phyloP scores from a whole-genome alignment of 2,888 invertebrate genomes.

The Bibio marci region DNA sequence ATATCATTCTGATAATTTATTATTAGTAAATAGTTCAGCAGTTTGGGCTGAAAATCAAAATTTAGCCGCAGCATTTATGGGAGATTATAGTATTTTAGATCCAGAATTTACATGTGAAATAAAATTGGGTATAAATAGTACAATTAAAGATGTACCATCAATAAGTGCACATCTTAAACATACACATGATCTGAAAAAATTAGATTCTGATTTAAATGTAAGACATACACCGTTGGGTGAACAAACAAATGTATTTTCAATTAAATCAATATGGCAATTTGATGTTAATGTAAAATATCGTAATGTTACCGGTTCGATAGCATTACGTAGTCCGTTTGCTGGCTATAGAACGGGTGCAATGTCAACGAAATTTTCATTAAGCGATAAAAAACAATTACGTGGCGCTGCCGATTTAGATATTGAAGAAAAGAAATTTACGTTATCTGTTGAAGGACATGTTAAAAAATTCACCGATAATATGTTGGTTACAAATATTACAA shows the following conservation, averaged over 20 bases:
- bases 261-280: conserved; percentile 53
- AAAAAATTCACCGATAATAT: conserved; percentile 56
- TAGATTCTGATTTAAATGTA: conserved; percentile 34
- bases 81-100: conserved; percentile 30
- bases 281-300: conserved; percentile 34
- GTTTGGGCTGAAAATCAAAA: conserved; percentile 43
- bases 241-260: conserved; percentile 37
- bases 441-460: conserved; percentile 49
- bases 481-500: conserved; percentile 56
- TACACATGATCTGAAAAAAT: conserved; percentile 30
- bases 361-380: conserved; percentile 45
- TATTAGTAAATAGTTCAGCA: conserved; percentile 34
- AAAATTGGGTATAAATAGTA: conserved; percentile 36
- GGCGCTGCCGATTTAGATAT: conserved; percentile 54
- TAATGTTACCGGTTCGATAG: conserved; percentile 49
- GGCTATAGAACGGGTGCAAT: conserved; percentile 51
- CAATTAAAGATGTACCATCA: conserved; percentile 38
- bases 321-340: conserved; percentile 47
- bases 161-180: conserved; percentile 38
- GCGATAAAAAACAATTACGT: conserved; percentile 42
- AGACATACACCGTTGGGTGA: conserved; percentile 27
- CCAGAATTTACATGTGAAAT: conserved; percentile 31
- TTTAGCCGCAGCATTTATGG: conserved; percentile 35
- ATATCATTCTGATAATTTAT: conserved; percentile 31
- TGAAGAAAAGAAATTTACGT: conserved; percentile 49